These are phyloP conservation scores for Sorex fumeus DNA, from an alignment of 2,113 vertebrate species.

Conservation along the genomic window DNA sequence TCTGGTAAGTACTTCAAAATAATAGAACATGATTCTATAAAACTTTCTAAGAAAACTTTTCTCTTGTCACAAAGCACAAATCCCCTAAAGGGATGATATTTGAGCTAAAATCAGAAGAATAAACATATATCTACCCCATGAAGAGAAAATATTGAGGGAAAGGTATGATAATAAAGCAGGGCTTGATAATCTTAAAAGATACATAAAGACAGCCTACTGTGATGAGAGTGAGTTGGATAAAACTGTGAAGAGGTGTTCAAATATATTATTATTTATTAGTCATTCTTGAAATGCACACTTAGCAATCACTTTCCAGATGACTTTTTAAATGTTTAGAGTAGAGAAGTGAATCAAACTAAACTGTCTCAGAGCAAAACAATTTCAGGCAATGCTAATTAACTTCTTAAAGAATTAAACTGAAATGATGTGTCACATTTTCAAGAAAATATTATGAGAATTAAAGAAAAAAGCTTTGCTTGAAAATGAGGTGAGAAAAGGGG, in stretches of 20 bases:
- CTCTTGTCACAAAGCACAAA: not conserved
- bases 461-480: not conserved
- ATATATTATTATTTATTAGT: not conserved
- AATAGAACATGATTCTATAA: not conserved
- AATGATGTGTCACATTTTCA: not conserved
- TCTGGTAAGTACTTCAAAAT: not conserved
- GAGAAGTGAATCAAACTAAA: not conserved
- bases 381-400: not conserved
- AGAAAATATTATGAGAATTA: not conserved
- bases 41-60: slow-evolving; percentile 45
- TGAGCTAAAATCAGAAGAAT: not conserved
- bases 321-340: too few relatives aligned
- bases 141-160: not conserved
- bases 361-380: not conserved
- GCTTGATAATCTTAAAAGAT: not conserved
- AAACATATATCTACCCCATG: not conserved
- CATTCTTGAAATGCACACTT: too few relatives aligned
- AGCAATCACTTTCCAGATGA: too few relatives aligned
- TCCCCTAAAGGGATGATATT: not conserved
- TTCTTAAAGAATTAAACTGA: not conserved
- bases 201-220: not conserved
- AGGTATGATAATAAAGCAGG: not conserved
- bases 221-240: not conserved
- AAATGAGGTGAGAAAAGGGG: not conserved
- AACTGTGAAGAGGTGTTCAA: not conserved